phyloP scores from a whole-genome alignment of 1,140 invertebrate genomes.

The Micrasema longulum region DNA sequence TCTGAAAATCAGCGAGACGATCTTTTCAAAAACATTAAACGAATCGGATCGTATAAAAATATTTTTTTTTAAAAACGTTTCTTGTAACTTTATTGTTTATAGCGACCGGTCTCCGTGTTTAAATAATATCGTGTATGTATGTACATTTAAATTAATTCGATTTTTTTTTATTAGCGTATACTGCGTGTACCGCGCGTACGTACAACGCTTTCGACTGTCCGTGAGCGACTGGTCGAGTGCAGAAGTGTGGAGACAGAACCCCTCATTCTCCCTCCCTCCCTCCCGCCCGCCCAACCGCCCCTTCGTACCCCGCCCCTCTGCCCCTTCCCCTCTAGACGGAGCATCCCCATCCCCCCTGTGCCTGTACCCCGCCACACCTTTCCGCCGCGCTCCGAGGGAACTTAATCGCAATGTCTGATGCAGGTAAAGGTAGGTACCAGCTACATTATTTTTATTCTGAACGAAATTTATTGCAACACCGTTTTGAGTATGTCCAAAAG shows the following conservation, averaged over 20 bases:
- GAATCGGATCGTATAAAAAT: conserved; percentile 28
- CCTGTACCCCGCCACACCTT: neutral
- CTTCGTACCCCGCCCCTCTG: neutral
- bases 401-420: conserved; percentile 1
- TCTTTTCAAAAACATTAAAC: conserved; percentile 1
- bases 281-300: neutral
- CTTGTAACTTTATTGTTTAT: conserved; percentile 11
- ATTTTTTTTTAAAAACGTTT: conserved; percentile 36
- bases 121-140: conserved; percentile 24
- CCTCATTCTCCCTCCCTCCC: neutral
- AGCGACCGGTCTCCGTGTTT: conserved; percentile 28
- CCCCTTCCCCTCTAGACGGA: conserved; percentile 7
- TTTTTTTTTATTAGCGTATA: conserved; percentile 38
- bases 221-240: conserved; percentile 56
- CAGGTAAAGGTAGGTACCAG: neutral
- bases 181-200: conserved; percentile 23
- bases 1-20: too few species aligned
- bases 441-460: too few species aligned
- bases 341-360: conserved; percentile 3
- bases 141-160: conserved; percentile 39
- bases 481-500: too few species aligned
- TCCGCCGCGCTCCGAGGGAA: neutral
- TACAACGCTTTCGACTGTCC: conserved; percentile 17
- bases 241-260: neutral
- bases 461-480: too few species aligned